Evolutionary conservation across 2,888 invertebrate species (phyloP).

Genomic region (Holacanthella duospinosa): DNA sequence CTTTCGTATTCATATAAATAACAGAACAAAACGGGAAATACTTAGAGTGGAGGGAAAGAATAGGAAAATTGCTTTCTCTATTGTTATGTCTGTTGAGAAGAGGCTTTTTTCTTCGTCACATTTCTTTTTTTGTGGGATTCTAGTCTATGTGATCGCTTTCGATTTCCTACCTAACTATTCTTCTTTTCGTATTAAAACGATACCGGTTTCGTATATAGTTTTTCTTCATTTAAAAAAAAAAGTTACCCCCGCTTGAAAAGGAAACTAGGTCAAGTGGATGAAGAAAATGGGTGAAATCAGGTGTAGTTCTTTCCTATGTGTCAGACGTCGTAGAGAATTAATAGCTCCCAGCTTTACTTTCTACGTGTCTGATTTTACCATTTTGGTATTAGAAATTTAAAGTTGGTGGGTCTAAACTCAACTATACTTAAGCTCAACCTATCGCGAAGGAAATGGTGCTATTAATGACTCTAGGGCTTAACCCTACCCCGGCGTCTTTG

Average conservation of each 20-base stretch:
- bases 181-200: too few relatives aligned
- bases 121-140: too few relatives aligned
- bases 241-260: too few relatives aligned
- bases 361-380: not conserved
- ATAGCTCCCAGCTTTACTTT: not conserved
- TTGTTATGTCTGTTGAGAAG: constrained; percentile 19
- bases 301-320: not conserved
- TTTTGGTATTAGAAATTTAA: not conserved
- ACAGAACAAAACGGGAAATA: constrained; percentile 7
- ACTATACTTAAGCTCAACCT: not conserved
- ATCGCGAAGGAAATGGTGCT: not conserved
- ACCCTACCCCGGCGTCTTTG: not conserved
- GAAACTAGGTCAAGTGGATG: not conserved
- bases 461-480: too few relatives aligned
- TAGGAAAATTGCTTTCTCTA: constrained; percentile 28
- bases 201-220: too few relatives aligned
- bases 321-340: constrained; percentile 1
- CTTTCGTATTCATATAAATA: not conserved
- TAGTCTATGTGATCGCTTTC: too few relatives aligned
- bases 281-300: not conserved
- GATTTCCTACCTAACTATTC: too few relatives aligned
- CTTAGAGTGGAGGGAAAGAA: constrained; percentile 13
- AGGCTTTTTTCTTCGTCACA: constrained; percentile 4
- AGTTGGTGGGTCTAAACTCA: not conserved
- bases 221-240: too few relatives aligned